Conservation (phyloP, 2,797 vertebrate genomes). For the Clarias laeviceps region DNA sequence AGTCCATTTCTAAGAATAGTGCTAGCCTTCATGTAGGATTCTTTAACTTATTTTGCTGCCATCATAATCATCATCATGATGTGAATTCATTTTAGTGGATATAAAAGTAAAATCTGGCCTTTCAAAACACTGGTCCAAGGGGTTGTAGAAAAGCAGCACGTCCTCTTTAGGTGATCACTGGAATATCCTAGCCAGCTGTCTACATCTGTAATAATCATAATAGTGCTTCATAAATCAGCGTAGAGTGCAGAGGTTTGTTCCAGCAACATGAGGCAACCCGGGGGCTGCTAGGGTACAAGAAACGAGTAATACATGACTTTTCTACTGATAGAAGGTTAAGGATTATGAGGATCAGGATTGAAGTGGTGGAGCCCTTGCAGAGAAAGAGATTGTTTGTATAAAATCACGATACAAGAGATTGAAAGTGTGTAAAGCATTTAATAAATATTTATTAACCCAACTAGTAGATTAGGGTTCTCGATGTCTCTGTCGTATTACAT, state of each 20-base stretch:
- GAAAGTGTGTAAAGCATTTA: constrained; percentile 56
- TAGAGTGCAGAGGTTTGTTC: not conserved
- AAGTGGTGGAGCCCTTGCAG: constrained; percentile 47
- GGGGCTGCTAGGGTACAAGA: not conserved
- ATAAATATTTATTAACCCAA: constrained; percentile 62
- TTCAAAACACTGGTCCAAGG: not conserved
- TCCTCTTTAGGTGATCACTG: constrained; percentile 28
- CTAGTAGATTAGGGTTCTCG: constrained; percentile 49
- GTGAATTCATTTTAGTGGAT: not conserved
- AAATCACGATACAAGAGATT: no score
- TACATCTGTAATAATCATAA: constrained; percentile 7
- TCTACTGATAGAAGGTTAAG: constrained; percentile 12
- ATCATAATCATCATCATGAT: not conserved
- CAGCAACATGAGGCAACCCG: not conserved
- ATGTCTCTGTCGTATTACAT: constrained; percentile 46
- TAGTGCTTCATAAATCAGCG: constrained; percentile 9
- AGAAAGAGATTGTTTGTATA: constrained; percentile 22
- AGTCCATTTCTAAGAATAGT: not conserved
- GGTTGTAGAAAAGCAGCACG: constrained; percentile 27
- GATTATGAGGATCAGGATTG: constrained; percentile 26
- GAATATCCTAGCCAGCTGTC: constrained; percentile 17
- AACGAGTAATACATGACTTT: not conserved
- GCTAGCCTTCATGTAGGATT: not conserved
- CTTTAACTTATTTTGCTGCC: not conserved
- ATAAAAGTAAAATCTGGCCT: not conserved